Conservation (phyloP, 2,113 vertebrate species). For the Etheostoma cragini region DNA sequence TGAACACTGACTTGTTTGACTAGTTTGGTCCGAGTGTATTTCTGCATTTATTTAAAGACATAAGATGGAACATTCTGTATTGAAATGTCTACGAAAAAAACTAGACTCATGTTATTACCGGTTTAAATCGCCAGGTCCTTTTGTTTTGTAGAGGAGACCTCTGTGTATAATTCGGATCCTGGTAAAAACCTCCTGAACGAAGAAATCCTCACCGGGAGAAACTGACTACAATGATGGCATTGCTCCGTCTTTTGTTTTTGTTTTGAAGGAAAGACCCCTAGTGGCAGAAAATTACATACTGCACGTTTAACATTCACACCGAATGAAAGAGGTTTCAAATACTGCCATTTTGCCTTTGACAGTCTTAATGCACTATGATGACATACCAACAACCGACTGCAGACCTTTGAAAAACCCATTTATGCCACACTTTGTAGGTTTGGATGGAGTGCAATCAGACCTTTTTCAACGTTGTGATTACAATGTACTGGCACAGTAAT, state of each 20-base stretch:
- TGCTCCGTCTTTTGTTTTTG: too few species aligned
- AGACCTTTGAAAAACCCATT: constrained; percentile 77
- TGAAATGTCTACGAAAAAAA: too few species aligned
- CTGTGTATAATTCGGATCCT: too few species aligned
- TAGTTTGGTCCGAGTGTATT: constrained; percentile 60
- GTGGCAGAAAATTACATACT: too few species aligned
- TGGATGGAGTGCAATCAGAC: constrained; percentile 80
- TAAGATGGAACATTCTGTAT: too few species aligned
- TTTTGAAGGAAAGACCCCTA: too few species aligned
- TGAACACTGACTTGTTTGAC: constrained; percentile 43
- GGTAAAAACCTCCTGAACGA: too few species aligned
- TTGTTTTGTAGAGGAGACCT: too few species aligned
- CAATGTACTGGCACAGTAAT: constrained; percentile 77
- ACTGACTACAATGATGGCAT: too few species aligned
- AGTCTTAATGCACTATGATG: constrained; percentile 81
- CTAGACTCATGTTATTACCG: too few species aligned
- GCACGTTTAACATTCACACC: constrained; percentile 67
- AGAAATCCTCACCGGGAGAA: too few species aligned
- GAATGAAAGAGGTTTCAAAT: constrained; percentile 70
- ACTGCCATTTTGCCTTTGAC: constrained; percentile 74
- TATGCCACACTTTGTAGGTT: constrained; percentile 76
- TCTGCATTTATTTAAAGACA: constrained; percentile 58
- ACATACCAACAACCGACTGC: constrained; percentile 73
- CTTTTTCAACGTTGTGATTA: constrained; percentile 80
- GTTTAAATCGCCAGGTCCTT: too few species aligned